Base-by-base conservation (phyloP, 2,797 vertebrate genomes). In the Helostoma temminkii region DNA sequence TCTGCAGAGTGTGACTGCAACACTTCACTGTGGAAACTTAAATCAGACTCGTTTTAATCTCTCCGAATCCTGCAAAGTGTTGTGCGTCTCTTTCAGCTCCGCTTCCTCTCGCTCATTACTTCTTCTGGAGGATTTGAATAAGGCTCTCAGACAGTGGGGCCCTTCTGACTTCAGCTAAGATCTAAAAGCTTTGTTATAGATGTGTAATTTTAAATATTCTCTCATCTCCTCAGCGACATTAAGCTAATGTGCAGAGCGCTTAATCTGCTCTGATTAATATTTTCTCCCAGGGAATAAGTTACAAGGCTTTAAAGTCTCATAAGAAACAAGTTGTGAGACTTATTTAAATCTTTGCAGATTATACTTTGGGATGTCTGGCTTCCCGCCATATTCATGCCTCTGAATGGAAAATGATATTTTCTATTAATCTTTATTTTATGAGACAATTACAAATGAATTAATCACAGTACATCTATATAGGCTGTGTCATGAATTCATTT, bases 231-330 rank as follows among this genome's bases (percentile, higher is more conserved):
- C 25, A 0, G 67, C 82, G 82, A 86, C 77, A 81, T 86, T 86
- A 88, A 80, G 82, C 85, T 87, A 83, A 89, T 84, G 81, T 78
- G 73, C 66, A 39, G 66, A 88, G 80, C 39, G 74, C 49, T 65
- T 90, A 89, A 91, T 90, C 91, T 84, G 78, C 74, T 54, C 72
- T 88, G 87, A 93, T 91, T 80, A 91, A 90, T 85, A 83, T 83
- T 81, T 91, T 54, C 84, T 73, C 76, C 2, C 18, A 3, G 71
- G 75, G 84, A 86, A 90, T 90, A 84, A 89, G 75, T 89, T 85
- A 78, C 34, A 69, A 48, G 78, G 83, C 74, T 88, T 91, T 88
- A 82, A 81, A 81, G 59, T 75, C 74, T 81, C 70, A 60, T 43
- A 30, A 66, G 76, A 83, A 86, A 85, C 81, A 81, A 78, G 78